These are phyloP conservation scores for Leucozona laternaria DNA, from an alignment of 2,888 invertebrate genomes.

Conservation along the genomic window DNA sequence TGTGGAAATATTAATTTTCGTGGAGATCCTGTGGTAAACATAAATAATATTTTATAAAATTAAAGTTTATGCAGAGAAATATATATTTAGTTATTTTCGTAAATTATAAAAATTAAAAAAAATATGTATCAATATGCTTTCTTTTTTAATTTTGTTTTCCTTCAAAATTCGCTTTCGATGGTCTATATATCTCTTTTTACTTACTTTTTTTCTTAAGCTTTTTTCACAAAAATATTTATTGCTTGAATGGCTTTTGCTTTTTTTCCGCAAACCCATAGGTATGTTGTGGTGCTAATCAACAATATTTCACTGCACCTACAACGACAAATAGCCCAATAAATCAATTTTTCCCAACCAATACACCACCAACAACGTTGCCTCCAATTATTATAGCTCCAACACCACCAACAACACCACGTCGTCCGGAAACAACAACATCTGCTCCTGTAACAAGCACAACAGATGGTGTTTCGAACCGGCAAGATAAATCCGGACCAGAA, in stretches of 20 bases:
- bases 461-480: slow-evolving; percentile 64
- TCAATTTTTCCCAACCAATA: slow-evolving; percentile 61
- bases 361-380: slow-evolving; percentile 8
- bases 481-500: slow-evolving; percentile 20
- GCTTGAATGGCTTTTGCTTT: slow-evolving; percentile 46
- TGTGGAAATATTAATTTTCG: slow-evolving; percentile 80
- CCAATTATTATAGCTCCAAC: slow-evolving; percentile 42
- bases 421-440: slow-evolving; percentile 29
- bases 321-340: slow-evolving; percentile 31
- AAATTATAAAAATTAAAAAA: too few relatives aligned
- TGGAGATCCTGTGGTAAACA: slow-evolving; percentile 82
- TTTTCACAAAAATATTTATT: not conserved
- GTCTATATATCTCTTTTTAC: slow-evolving; percentile 3
- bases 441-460: slow-evolving; percentile 63
- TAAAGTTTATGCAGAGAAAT: slow-evolving; percentile 46
- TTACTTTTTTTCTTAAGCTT: not conserved
- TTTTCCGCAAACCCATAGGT: slow-evolving; percentile 77
- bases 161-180: not conserved
- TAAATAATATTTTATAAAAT: not conserved
- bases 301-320: slow-evolving; percentile 37
- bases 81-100: not conserved
- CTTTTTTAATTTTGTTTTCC: not conserved
- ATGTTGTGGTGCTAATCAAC: slow-evolving; percentile 77
- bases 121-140: too few relatives aligned
- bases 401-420: slow-evolving; percentile 34